Base-by-base conservation (phyloP, 1,140 invertebrate species). In the Oppia nitens region DNA sequence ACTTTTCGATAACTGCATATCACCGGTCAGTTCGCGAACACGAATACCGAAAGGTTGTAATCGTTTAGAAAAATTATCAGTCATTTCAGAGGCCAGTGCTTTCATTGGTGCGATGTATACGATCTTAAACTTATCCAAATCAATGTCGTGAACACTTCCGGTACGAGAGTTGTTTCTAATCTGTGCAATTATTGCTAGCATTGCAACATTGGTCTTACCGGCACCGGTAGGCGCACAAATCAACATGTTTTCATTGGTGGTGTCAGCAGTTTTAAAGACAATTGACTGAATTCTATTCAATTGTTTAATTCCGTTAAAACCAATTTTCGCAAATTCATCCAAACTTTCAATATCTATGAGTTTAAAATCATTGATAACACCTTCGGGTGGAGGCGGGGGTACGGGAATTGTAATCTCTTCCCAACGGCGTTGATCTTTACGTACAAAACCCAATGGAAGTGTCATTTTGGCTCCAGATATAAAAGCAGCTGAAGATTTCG, bases 21-120 rank as follows among this genome's bases (percentile, higher is more conserved):
- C 96, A 20, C 96, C 96, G 0, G 96, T 99, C 32, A 97, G 74
- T 74, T 99, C 96, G 59, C 82, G 76, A 0, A 98, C 94, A 2
- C 75, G 70, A 21, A 98, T 79, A 11, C 88, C 89, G 0, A 95
- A 74, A 6, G 78, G 74, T 27, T 76, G 74, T 1, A 96, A 73
- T 55, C 87, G 79, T 66, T 83, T 85, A 3, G 81, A 80, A 75
- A 99, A 99, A 73, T 87, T 98, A 1, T 80, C 77, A 0, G 94
- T 91, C 93, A 98, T 98, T 78, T 99, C 96, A 28, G 92, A 83
- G 1, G 95, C 95, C 21, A 99, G 72, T 1, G 96, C 95, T 76
- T 98, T 99, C 95, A 99, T 99, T 11, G 96, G 96, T 1, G 94
- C 93, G 57, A 98, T 85, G 73, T 99, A 99, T 21, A 99, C 85